These are phyloP conservation scores for Nemoura dubitans DNA, from an alignment of 2,888 invertebrate species.

Conservation along the genomic window DNA sequence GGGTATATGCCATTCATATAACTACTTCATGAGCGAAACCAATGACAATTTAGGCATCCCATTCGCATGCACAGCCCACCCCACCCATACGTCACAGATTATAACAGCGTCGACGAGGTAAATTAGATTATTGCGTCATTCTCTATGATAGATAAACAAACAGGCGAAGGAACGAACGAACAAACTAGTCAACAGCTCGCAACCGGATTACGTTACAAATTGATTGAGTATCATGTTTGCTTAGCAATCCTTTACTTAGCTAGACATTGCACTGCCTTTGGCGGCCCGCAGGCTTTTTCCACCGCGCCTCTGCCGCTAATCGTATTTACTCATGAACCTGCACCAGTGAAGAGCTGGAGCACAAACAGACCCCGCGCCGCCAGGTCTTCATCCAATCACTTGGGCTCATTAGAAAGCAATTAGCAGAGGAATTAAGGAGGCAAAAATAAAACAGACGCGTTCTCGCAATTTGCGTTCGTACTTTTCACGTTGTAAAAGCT, in stretches of 20 bases:
- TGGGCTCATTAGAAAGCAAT: neutral
- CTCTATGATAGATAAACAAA: neutral
- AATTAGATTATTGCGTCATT: neutral
- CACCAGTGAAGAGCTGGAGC: neutral
- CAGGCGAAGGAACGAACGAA: neutral
- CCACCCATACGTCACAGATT: neutral
- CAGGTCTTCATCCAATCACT: neutral
- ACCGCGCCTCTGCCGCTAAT: neutral
- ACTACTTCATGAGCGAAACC: no score
- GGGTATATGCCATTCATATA: no score
- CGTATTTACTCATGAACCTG: neutral
- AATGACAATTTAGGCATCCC: no score
- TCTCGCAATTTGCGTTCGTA: no score
- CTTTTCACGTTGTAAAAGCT: no score
- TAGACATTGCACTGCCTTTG: neutral
- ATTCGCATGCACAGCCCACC: no score
- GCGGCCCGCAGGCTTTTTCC: neutral
- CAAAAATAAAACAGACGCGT: neutral
- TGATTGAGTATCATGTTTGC: slow-evolving; percentile 7
- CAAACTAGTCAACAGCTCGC: neutral
- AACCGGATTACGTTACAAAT: neutral
- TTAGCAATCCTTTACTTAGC: neutral
- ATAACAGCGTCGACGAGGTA: neutral
- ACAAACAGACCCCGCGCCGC: neutral
- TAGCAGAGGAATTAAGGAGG: neutral